A percentile compares a stretch with the other conserved stretches of the same genome.
These are phyloP conservation scores for Oxystoma pomonae DNA, from an alignment of 2,888 invertebrate species.

Conservation along the genomic window DNA sequence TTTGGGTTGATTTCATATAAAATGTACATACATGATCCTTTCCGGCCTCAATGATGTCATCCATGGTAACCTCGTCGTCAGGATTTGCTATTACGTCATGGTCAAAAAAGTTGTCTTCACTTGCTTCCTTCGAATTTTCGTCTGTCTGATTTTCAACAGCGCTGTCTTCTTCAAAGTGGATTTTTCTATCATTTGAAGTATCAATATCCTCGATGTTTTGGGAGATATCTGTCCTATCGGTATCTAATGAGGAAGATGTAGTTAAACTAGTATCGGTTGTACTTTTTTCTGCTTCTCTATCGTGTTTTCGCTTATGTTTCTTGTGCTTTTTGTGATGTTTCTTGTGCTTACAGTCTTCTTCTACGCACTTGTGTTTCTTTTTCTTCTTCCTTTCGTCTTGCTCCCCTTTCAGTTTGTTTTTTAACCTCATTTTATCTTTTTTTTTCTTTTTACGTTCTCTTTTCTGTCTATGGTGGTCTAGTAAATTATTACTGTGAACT, in stretches of 20 bases:
- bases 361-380: conserved; percentile 65
- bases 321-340: conserved; percentile 77
- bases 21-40: conserved; percentile 38
- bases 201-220: neutral
- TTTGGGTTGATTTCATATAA: no score
- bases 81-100: conserved; percentile 36
- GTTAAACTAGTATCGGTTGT: neutral
- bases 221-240: neutral
- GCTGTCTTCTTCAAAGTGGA: no score
- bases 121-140: conserved; percentile 16
- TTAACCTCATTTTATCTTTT: conserved; percentile 58
- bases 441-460: conserved; percentile 66
- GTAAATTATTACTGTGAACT: conserved; percentile 40
- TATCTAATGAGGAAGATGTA: neutral
- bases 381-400: conserved; percentile 60
- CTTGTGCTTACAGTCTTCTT: conserved; percentile 64
- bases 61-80: conserved; percentile 44
- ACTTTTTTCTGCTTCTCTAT: conserved; percentile 49
- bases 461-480: conserved; percentile 55
- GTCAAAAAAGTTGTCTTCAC: conserved; percentile 44
- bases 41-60: conserved; percentile 40
- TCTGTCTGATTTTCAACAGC: conserved; percentile 4
- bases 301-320: conserved; percentile 74
- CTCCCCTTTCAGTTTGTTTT: conserved; percentile 31
- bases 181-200: neutral